Evolutionary conservation across 2,797 vertebrate species (phyloP), one percentile per base, ranked within the genome.

Genomic region (Orestias chungarensis): DNA sequence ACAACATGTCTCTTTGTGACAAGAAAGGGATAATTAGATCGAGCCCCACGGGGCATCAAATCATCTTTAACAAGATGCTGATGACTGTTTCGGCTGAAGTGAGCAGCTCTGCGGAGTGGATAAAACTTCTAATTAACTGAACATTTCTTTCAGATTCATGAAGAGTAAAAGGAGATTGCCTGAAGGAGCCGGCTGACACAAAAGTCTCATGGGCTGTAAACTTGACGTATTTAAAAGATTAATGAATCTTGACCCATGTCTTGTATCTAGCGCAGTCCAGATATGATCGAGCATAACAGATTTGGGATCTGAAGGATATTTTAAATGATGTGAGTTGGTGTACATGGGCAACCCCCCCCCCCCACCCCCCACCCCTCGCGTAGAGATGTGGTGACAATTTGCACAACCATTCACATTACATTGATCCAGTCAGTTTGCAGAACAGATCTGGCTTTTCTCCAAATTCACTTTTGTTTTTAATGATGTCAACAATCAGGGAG

Each of bases 1-100:
- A 57, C 0, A 10, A 6, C 20, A 14, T 29, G 65, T 79, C 23
- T 76, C 44, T 46, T 55, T 23, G 43, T 79, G 82, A 76, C 33
- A 0, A 76, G 83, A 84, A 82, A 74, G 40, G 14, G 35, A 38
- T 64, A 68, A 75, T 40, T 6, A 43, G 57, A 77, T 23, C 0
- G 27, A 29, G 43, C 20, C 50, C n/a, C 23, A 8, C 0, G 55
- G 73, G 49, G 61, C 65, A 42, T 35, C 20, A 20, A 69, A 57
- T 80, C 66, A 31, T 81, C 80, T 40, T 82, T 77, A 79, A 83
- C 54, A 67, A 44, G 57, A 78, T 42, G 55, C 18, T 33, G 31
- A 38, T 62, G 12, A 62, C 23, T 42, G 23, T 40, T 62, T 40
- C 31, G 17, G 10, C 43, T 27, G 35, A 6, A 12, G 18, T 35